phyloP scores from a whole-genome alignment of 2,113 vertebrate species.

The Platysternon megacephalum region DNA sequence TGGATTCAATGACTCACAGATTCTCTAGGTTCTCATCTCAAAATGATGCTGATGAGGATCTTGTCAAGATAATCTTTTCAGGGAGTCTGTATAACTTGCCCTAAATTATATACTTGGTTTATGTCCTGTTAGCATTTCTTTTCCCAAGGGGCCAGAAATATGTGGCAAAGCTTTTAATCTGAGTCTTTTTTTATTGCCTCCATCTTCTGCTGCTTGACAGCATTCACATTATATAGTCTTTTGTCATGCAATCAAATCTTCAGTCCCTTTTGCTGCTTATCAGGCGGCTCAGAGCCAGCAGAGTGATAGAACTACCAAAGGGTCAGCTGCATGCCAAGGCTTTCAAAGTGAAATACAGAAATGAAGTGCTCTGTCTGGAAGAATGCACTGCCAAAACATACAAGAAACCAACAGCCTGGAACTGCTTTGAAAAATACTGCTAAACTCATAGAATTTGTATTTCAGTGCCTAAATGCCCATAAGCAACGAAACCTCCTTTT shows the following conservation, averaged over 20 bases:
- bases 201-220: conserved; percentile 21
- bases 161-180: not conserved
- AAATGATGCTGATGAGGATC: not conserved
- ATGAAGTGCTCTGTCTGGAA: conserved; percentile 35
- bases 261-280: conserved; percentile 17
- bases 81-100: not conserved
- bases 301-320: not conserved
- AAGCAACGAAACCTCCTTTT: not conserved
- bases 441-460: not conserved
- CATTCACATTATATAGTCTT: conserved; percentile 15
- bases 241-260: conserved; percentile 43
- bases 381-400: conserved; percentile 8
- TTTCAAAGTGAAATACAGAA: conserved; percentile 48
- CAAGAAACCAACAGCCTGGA: not conserved
- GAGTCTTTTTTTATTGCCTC: not conserved
- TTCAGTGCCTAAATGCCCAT: not conserved
- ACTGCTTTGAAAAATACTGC: not conserved
- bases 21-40: not conserved
- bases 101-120: not conserved
- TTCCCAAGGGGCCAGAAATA: not conserved
- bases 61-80: conserved; percentile 22
- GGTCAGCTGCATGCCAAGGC: conserved; percentile 7
- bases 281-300: not conserved
- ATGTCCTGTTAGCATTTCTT: not conserved
- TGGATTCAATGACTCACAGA: not conserved